Evolutionary conservation across 2,113 vertebrate genomes (phyloP), one percentile per base, ranked within the genome.

Genomic region (Thalassoma bifasciatum): DNA sequence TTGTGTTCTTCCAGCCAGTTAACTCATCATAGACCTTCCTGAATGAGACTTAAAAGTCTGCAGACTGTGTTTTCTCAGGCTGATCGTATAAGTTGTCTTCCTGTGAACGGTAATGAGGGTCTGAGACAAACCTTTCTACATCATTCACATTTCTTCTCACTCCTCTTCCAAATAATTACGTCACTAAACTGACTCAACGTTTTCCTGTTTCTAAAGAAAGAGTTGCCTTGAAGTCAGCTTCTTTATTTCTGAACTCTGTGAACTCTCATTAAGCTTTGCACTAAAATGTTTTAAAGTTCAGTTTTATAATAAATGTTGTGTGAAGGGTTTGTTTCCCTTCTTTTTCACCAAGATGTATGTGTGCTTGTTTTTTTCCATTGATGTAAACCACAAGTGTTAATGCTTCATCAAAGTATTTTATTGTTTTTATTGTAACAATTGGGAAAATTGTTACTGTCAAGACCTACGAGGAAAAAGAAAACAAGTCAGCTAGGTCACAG

Each of bases 341-440:
- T 30, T 62, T 2, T 11, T 26, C n/a, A 34, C 10, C 0, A 17
- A 51, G 22, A 40, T 23, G 5, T 0, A 19, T 56, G 46, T 63
- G 1, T 37, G 14, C 14, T 1, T 73, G 3, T 30, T 30, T 30
- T 26, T 70, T 87, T 75, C 4, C 23, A 84, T 2, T 40, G 52
- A 30, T 72, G 86, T 66, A 58, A 22, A 63, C 61, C 11, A 17
- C 26, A 1, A 42, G 30, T 0, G 30, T 0, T 68, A 17, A 17
- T 63, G 26, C 58, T 36, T 70, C 10, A 40, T 40, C 8, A 42
- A 63, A 63, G 2, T 37, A 54, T 37, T 86, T 91, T 86, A 88
- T 90, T 90, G 60, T 0, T 1, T 78, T 46, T 26, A 5, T 70
- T 44, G n/a, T n/a, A n/a, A n/a, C n/a, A n/a, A n/a, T n/a, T n/a